These are phyloP conservation scores for Cassiopea andromeda DNA, from an alignment of 30 jellyfish, hydroid and myxozoan species.

Conservation along the genomic window DNA sequence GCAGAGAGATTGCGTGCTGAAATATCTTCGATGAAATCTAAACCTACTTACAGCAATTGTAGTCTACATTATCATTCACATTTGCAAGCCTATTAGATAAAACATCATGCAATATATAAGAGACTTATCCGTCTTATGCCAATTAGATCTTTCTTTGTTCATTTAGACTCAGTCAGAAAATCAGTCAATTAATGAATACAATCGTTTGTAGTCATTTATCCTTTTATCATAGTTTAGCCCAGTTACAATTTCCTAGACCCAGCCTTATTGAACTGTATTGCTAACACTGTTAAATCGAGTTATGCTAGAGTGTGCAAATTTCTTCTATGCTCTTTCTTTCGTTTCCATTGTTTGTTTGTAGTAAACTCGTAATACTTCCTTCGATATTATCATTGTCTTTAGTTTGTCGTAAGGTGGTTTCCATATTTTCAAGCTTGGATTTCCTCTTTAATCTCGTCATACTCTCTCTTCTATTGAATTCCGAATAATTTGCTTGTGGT, in stretches of 20 bases:
- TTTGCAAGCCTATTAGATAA: neutral
- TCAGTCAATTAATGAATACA: neutral
- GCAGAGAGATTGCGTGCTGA: too few species aligned
- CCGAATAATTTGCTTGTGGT: slow-evolving; percentile 7
- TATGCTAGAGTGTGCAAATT: neutral
- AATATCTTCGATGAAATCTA: too few species aligned
- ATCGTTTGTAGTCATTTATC: neutral
- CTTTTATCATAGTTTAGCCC: slow-evolving; percentile 23
- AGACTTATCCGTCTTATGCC: slow-evolving; percentile 7
- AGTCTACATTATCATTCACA: neutral
- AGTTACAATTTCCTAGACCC: slow-evolving; percentile 15
- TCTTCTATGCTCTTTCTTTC: neutral
- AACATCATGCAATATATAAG: neutral
- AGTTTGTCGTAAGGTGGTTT: slow-evolving; percentile 10
- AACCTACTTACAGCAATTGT: too few species aligned
- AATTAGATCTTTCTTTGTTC: slow-evolving; percentile 8
- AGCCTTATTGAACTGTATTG: neutral
- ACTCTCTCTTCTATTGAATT: neutral
- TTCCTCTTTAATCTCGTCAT: slow-evolving; percentile 18
- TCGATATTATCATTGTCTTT: neutral
- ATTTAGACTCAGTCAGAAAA: neutral
- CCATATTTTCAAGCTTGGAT: neutral
- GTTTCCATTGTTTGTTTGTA: neutral
- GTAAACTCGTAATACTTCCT: neutral
- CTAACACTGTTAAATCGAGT: neutral